Evolutionary conservation across 1,140 invertebrate genomes (phyloP), one percentile per base, ranked within the genome.

Genomic region (Diabrotica virgifera): DNA sequence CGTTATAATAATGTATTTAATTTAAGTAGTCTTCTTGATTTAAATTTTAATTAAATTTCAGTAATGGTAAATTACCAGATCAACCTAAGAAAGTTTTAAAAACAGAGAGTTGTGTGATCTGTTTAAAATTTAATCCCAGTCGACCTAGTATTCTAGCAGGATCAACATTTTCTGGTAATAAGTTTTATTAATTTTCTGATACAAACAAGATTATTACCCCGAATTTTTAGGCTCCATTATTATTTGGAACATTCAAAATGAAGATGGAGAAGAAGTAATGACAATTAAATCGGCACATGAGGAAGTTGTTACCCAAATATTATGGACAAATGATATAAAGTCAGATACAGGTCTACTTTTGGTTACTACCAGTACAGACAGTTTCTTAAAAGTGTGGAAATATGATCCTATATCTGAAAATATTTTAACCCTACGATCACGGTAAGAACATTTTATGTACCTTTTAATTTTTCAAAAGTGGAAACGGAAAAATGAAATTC

Each of bases 161-260:
- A 37, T 75, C 74, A 38, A 73, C 73, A 52, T 71, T 72, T 68
- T 71, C 75, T 57, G 76, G 76, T 76, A 54, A 62, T 10, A 8
- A 46, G n/a, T 46, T 46, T n/a, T 46, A 46, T 46, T 11, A 6
- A 46, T 46, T 10, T 24, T 8, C 10, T 12, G 5, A 6, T 52
- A 8, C 14, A 12, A 5, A 10, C 4, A 10, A 46, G 2, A 3
- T 46, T 46, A 46, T 46, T n/a, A 10, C n/a, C 2, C 40, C n/a
- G 8, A 10, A 2, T 5, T 66, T 37, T 9, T 54, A 76, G 75
- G 77, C 12, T 70, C 72, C 50, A 69, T 79, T 8, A 64, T 74
- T 38, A 50, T 79, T n/a, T 74, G 76, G 72, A 78, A 78, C 60
- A 67, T 73, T 40, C 70, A 76, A 53, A 72, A 76, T 54, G 69